Conservation (phyloP, 30 jellyfish, hydroid and myxozoan genomes). For the Hydractinia echinata region DNA sequence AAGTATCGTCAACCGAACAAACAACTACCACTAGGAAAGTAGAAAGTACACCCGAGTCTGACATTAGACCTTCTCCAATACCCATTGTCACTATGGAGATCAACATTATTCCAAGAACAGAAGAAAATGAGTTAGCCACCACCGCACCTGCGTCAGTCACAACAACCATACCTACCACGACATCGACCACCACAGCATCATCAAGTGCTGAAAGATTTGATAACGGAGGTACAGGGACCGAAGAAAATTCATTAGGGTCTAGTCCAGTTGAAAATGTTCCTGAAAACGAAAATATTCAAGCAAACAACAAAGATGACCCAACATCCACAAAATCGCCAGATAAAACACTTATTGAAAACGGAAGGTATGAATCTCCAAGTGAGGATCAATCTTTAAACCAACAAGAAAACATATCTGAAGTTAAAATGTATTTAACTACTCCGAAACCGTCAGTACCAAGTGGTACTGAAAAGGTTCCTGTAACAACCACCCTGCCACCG, state of each 20-base stretch:
- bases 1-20: not conserved
- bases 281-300: not conserved
- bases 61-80: constrained; percentile 11
- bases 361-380: not conserved
- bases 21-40: not conserved
- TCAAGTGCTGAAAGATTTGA: not conserved
- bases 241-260: not conserved
- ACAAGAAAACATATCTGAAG: not conserved
- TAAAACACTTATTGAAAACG: not conserved
- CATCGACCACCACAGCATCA: not conserved
- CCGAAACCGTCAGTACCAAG: not conserved
- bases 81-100: constrained; percentile 30
- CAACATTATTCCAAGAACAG: constrained; percentile 21
- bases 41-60: not conserved
- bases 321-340: not conserved
- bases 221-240: not conserved
- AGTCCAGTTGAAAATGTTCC: not conserved
- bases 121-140: not conserved
- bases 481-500: not conserved
- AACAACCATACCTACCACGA: not conserved
- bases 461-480: not conserved
- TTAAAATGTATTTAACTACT: constrained; percentile 5
- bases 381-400: not conserved
- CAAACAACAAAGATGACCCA: not conserved
- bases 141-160: not conserved